These are phyloP conservation scores for Aplodontia rufa DNA, from an alignment of 2,113 vertebrate genomes.

Conservation along the genomic window DNA sequence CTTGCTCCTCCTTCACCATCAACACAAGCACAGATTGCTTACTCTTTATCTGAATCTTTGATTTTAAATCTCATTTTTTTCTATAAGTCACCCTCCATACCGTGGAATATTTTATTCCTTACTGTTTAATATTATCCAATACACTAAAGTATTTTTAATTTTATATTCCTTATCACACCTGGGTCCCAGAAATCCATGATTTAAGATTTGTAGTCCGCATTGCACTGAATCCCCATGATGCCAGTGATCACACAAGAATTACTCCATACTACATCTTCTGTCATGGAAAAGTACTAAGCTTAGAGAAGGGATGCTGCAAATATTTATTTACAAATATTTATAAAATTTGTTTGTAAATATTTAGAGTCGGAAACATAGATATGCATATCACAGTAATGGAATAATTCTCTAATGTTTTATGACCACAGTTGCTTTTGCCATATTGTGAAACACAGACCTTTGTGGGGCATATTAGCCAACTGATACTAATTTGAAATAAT, in stretches of 20 bases:
- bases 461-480: neutral
- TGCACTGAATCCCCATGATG: neutral
- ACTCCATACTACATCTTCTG: neutral
- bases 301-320: neutral
- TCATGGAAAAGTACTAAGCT: neutral
- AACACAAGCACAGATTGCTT: neutral
- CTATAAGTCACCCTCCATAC: neutral
- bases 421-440: neutral
- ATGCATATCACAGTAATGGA: neutral
- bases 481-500: slow-evolving; percentile 7
- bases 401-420: neutral
- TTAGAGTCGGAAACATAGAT: neutral
- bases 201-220: neutral
- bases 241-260: neutral
- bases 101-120: neutral
- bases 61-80: slow-evolving; percentile 17
- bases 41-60: neutral
- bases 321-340: neutral
- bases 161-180: neutral
- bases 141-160: neutral
- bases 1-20: neutral
- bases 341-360: neutral
- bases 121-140: neutral
- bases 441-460: neutral
- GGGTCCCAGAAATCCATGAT: neutral